Evolutionary conservation across 2,113 vertebrate species (phyloP), one percentile per base, ranked within the genome.

Genomic region (Colinus virginianus): DNA sequence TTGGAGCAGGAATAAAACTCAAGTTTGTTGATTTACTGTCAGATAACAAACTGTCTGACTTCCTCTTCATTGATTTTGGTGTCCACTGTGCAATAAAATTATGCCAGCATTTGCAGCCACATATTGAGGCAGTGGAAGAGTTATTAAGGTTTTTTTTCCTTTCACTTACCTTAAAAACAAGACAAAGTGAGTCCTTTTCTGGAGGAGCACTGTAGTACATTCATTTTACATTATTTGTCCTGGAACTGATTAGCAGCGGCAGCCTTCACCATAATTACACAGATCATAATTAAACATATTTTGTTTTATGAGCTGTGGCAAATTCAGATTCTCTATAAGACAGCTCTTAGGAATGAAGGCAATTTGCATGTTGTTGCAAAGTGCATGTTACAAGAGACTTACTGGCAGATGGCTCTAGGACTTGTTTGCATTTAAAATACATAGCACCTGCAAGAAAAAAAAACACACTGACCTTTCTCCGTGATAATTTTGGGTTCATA

Each of bases 241-340:
- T 90, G 78, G 88, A 91, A 95, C 49, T 94, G 90, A 94, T 93
- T 93, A 94, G 80, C 40, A 88, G 76, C 0, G 0, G 66, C 76
- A 93, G 86, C 56, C 93, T 93, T 90, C 89, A 79, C 59, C 53
- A 1, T 94, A 82, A 93, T 93, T 87, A 88, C 72, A 43, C 61
- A 92, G 85, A 87, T 97, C 88, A 82, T 87, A 94, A 95, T 95
- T 88, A 94, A 94, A 89, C 80, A 45, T 76, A 79, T 84, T 94
- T 94, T 84, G 70, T 92, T 91, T 93, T 78, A 78, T 67, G 81
- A 90, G 48, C 87, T 90, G 69, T 93, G 72, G 77, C 68, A 92
- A 85, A 93, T 88, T 70, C 84, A 81, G 74, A 70, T 55, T 81
- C 53, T 84, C 30, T 96, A 22, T 93, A 87, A 93, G 84, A 68